Percentiles rank a stretch among this genome's conserved stretches.
These are phyloP conservation scores for Neodiprion fabricii DNA, from an alignment of 1,140 invertebrate species.

Conservation along the genomic window DNA sequence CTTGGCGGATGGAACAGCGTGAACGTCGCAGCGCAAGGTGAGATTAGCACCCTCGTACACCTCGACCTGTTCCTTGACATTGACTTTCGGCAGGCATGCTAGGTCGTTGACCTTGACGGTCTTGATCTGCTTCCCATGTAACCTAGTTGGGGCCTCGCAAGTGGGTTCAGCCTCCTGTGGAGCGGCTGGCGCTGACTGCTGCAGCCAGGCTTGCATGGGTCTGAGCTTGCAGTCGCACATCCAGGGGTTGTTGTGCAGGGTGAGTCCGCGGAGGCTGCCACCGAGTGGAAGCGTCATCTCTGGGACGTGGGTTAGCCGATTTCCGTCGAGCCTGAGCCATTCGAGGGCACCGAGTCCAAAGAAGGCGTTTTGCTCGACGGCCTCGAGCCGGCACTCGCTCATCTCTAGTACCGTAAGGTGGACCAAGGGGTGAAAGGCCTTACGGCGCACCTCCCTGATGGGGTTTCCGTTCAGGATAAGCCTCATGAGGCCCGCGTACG, in stretches of 20 bases:
- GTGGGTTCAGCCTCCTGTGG: constrained; percentile 68
- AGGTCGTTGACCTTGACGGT: constrained; percentile 75
- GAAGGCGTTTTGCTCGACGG: constrained; percentile 82
- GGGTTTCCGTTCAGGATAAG: constrained; percentile 83
- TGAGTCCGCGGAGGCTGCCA: constrained; percentile 75
- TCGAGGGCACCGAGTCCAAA: constrained; percentile 80
- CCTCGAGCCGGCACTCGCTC: constrained; percentile 78
- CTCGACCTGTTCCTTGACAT: constrained; percentile 64
- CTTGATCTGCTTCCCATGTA: constrained; percentile 73
- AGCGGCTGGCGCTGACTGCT: constrained; percentile 71
- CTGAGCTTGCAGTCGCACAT: constrained; percentile 83
- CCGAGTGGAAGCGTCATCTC: constrained; percentile 64
- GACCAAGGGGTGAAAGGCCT: constrained; percentile 78
- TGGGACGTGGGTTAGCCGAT: constrained; percentile 73
- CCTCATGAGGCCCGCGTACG: constrained; percentile 81
- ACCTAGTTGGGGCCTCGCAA: constrained; percentile 73
- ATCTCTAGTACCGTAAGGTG: constrained; percentile 83
- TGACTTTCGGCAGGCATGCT: constrained; percentile 82
- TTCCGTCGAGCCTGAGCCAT: constrained; percentile 84
- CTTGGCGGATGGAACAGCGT: constrained; percentile 78
- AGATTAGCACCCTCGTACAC: constrained; percentile 81
- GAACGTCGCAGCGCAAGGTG: constrained; percentile 78
- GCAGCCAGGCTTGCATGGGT: constrained; percentile 79
- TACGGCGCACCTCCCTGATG: constrained; percentile 72
- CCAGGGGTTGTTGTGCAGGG: constrained; percentile 88